These are phyloP conservation scores for Drosophila melanocephala DNA, from an alignment of 2,888 invertebrate genomes.

Conservation along the genomic window DNA sequence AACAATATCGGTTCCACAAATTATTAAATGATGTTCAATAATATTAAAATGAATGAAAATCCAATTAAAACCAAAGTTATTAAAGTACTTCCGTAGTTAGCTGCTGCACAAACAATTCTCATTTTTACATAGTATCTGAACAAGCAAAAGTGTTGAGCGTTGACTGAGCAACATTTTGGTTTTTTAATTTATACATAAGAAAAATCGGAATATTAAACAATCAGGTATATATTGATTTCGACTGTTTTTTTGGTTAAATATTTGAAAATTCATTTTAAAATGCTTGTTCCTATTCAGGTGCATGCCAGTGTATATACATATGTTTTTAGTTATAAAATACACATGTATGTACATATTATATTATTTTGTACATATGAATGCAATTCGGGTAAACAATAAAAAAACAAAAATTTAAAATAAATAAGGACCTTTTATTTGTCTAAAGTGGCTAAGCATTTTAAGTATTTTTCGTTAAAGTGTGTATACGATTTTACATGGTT, in stretches of 20 bases:
- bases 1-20: not conserved
- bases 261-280: not conserved
- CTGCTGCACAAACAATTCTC: too few relatives aligned
- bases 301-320: too few relatives aligned
- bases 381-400: not conserved
- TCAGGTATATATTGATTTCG: not conserved
- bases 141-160: not conserved
- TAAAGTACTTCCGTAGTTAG: not conserved
- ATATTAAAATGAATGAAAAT: not conserved
- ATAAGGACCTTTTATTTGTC: not conserved
- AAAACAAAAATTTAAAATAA: not conserved
- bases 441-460: not conserved
- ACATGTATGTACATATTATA: not conserved
- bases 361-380: not conserved
- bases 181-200: not conserved
- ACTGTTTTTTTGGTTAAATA: not conserved
- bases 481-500: not conserved
- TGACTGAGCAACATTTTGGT: not conserved
- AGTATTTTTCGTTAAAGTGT: not conserved
- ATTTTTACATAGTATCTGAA: not conserved
- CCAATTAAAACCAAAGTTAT: not conserved
- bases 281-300: not conserved
- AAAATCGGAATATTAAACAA: not conserved
- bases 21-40: not conserved
- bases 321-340: not conserved